Evolutionary conservation across 2,888 invertebrate species (phyloP), one percentile per base, ranked within the genome.

Genomic region (Macaria notata): DNA sequence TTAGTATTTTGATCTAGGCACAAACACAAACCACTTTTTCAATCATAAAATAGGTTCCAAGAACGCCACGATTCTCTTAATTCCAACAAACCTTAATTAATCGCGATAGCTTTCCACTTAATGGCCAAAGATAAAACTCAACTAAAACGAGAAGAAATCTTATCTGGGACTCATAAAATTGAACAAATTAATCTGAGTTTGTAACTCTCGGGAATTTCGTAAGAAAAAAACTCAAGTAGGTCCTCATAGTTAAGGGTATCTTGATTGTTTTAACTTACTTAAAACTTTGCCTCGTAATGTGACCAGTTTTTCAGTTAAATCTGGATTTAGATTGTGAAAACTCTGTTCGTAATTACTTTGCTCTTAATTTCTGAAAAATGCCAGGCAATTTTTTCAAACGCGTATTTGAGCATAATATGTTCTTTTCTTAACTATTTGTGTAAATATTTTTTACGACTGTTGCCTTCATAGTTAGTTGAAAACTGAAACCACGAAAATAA

Each of bases 171-270:
- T 51, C 54, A 59, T 59, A 59, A 52, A 59, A 52, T 51, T 49
- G 45, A 41, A 29, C 48, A 59, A 55, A 59, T 59, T 59, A 59
- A 59, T 59, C 51, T 45, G 19, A 59, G 51, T 46, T 46, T 36
- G 44, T 46, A 54, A 44, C 51, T 19, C 19, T 51, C 45, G 42
- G 45, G 57, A 42, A 53, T 36, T 46, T 43, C 9, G 43, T 44
- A 44, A 36, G 43, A 38, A 51, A 51, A 50, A 49, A 31, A 42
- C 51, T 51, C 5, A 31, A 38, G 30, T 38, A 42, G 33, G 33
- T 36, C 33, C 33, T 36, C 7, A 36, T 30, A 31, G 51, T 51
- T 8, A 41, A 33, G 30, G 43, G 29, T 29, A 45, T 9, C 48
- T n/a, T 36, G 30, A 45, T 51, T 51, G 51, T 45, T 51, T 9